phyloP scores from a whole-genome alignment of 2,888 invertebrate genomes.

The Theodoxus fluviatilis region DNA sequence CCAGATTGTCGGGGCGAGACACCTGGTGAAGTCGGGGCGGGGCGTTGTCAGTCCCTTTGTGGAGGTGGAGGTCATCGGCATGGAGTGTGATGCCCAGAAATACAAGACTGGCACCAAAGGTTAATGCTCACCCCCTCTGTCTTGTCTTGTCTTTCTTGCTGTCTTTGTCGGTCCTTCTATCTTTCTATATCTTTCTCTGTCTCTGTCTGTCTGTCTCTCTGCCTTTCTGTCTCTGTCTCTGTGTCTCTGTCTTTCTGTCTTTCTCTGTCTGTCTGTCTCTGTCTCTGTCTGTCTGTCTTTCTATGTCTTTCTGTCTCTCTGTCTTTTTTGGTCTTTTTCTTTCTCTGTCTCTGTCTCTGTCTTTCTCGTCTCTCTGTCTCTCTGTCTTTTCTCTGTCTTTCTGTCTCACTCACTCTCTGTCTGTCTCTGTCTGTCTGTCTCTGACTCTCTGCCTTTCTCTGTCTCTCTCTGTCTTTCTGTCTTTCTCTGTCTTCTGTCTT shows the following conservation, averaged over 20 bases:
- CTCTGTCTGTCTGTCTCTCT: too few relatives aligned
- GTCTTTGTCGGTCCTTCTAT: not conserved
- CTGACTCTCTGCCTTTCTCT: not conserved
- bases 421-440: constrained; percentile 6
- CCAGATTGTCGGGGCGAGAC: constrained; percentile 84
- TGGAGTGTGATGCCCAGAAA: constrained; percentile 83
- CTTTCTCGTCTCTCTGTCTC: too few relatives aligned
- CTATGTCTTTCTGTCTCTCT: not conserved
- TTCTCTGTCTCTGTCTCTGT: too few relatives aligned
- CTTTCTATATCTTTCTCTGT: not conserved
- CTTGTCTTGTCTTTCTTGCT: not conserved
- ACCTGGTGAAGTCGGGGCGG: constrained; percentile 78
- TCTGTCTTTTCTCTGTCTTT: too few relatives aligned
- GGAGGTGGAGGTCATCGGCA: constrained; percentile 88
- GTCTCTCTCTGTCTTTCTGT: not conserved
- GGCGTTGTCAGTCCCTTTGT: constrained; percentile 90
- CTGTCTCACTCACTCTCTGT: too few relatives aligned
- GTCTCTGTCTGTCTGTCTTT: not conserved
- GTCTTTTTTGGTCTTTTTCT: not conserved
- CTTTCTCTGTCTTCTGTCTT: too few relatives aligned
- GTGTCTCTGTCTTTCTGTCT: not conserved
- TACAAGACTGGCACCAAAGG: constrained; percentile 84
- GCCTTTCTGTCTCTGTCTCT: too few relatives aligned
- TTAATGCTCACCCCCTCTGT: constrained; percentile 66
- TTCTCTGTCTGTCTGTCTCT: not conserved